phyloP scores from a whole-genome alignment of 2,888 invertebrate genomes.

The Thelaira solivaga region DNA sequence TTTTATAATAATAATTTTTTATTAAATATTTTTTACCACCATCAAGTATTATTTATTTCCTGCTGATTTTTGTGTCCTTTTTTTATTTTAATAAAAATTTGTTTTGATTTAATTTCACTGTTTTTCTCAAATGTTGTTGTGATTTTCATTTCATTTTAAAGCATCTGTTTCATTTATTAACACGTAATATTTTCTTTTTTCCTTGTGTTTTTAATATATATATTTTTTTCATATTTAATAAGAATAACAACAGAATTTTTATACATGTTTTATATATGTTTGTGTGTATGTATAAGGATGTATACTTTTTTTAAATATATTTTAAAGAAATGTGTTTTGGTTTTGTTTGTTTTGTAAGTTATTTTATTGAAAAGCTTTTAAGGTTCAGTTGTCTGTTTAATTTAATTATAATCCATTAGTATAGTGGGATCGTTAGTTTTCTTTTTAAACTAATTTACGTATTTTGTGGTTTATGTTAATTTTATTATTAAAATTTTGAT shows the following conservation, averaged over 20 bases:
- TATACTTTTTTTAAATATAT: background rate
- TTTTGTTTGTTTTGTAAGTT: conserved; percentile 1
- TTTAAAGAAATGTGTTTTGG: conserved; percentile 1
- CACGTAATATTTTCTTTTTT: too few species aligned
- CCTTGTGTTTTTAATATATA: background rate
- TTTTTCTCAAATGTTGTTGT: background rate
- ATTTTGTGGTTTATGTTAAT: background rate
- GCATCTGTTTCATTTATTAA: conserved; percentile 44
- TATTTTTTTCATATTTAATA: conserved; percentile 34
- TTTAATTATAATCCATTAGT: too few species aligned
- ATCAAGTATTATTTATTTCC: conserved; percentile 10
- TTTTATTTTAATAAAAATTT: conserved; percentile 8
- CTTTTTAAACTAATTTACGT: background rate
- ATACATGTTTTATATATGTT: background rate
- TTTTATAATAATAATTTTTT: conserved; percentile 23
- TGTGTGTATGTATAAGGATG: background rate
- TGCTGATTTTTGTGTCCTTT: conserved; percentile 4
- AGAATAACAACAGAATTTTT: conserved; percentile 43
- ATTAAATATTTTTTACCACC: conserved; percentile 25
- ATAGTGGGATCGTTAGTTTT: background rate
- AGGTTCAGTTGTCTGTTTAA: conserved; percentile 13
- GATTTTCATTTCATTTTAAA: conserved; percentile 27
- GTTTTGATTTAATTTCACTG: conserved; percentile 38
- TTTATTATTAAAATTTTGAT: background rate
- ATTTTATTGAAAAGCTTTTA: conserved; percentile 47